These are phyloP conservation scores for Goniozus legneri DNA, from an alignment of 1,140 invertebrate genomes.

Conservation along the genomic window DNA sequence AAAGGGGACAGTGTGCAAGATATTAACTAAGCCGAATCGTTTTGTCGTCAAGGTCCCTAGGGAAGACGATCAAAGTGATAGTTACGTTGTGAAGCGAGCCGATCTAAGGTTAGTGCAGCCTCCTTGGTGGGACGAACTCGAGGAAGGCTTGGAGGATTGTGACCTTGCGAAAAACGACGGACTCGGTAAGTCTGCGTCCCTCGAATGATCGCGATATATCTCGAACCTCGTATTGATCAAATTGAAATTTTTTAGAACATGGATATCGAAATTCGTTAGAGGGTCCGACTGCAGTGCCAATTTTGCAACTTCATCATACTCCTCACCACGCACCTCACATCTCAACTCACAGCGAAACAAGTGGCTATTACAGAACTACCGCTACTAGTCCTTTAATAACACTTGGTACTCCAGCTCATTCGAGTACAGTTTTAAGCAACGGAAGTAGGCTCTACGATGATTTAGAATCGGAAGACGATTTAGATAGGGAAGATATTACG, in stretches of 20 bases:
- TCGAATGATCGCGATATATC: background rate
- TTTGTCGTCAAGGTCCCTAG: slow-evolving; percentile 73
- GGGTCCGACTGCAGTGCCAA: slow-evolving; percentile 36
- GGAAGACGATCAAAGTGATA: slow-evolving; percentile 47
- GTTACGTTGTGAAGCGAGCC: slow-evolving; percentile 72
- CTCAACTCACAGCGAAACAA: slow-evolving; percentile 40
- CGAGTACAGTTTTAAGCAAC: slow-evolving; percentile 58
- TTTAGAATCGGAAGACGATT: slow-evolving; percentile 87
- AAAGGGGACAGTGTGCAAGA: slow-evolving; percentile 77
- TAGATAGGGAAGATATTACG: slow-evolving; percentile 81
- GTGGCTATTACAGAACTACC: slow-evolving; percentile 47
- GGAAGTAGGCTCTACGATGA: slow-evolving; percentile 72
- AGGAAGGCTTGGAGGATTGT: slow-evolving; percentile 57
- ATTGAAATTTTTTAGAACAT: slow-evolving; percentile 40
- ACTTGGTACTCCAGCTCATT: slow-evolving; percentile 50
- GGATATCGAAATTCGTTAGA: slow-evolving; percentile 47
- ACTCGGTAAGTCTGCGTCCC: slow-evolving; percentile 29
- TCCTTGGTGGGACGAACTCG: slow-evolving; percentile 93
- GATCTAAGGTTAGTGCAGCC: slow-evolving; percentile 86
- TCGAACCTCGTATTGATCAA: background rate
- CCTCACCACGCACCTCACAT: slow-evolving; percentile 42
- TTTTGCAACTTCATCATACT: slow-evolving; percentile 43
- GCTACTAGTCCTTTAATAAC: slow-evolving; percentile 55
- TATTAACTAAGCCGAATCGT: slow-evolving; percentile 66
- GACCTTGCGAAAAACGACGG: slow-evolving; percentile 34